Base-by-base conservation (phyloP, 1,140 invertebrate genomes). In the Thrips palmi region DNA sequence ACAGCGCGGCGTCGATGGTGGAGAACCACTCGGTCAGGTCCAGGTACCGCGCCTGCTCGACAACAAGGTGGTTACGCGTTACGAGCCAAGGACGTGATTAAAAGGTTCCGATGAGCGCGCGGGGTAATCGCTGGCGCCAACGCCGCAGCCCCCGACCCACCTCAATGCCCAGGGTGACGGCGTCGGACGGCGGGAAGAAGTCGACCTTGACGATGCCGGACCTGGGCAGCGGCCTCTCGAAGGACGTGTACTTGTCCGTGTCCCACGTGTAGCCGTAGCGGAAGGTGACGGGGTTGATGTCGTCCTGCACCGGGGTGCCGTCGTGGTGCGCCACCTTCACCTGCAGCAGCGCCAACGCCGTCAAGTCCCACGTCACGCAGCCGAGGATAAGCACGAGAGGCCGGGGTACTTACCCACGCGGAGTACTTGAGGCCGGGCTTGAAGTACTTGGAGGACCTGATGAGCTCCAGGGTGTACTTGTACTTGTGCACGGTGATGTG, bases 381-480 rank as follows among this genome's bases (percentile, higher is more conserved):
- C n/a, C n/a, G n/a, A n/a, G n/a, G n/a, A n/a, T n/a, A n/a, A n/a
- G n/a, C n/a, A 8, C 7, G 7, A 27, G n/a, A 27, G 24, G 7
- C 24, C 25, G 19, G 21, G 36, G 40, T 37, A 64, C 67, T 65
- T 62, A 88, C 78, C 55, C 77, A 78, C 37, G 80, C 74, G 28
- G 65, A 75, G 51, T 88, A 91, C 39, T 74, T 73, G 29, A 94
- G 63, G 5, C 77, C 81, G 2, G 86, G 83, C 52, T 91, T 89
- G 56, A 86, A 96, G 45, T 74, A 77, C 37, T 79, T 71, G 3
- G 86, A 68, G 1, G 80, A 80, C 47, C 84, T 73, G 30, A 83
- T 69, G 31, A 87, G 64, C 45, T 86, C 77, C 54, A 96, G 65
- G 47, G 75, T 77, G 48, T 91, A 86, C 20, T 77, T 74, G 45